Conservation (phyloP, 2,888 invertebrate species). For the Perizoma flavofasciatum region DNA sequence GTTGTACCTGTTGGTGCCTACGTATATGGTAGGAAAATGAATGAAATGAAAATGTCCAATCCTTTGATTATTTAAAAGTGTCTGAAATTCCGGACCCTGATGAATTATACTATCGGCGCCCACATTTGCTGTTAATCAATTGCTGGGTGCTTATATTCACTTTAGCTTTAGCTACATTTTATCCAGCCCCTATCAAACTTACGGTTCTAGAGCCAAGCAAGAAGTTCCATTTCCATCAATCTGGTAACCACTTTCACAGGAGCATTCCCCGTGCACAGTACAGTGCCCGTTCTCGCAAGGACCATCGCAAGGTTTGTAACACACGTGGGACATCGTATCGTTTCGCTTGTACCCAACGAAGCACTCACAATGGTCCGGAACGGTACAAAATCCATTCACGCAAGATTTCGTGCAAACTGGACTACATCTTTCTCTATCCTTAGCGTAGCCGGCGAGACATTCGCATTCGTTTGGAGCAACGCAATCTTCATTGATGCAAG, state of each 20-base stretch:
- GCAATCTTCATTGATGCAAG: slow-evolving; percentile 15
- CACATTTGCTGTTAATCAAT: too few relatives aligned
- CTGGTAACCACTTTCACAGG: slow-evolving; percentile 47
- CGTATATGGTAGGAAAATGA: too few relatives aligned
- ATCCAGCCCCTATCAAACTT: slow-evolving; percentile 40
- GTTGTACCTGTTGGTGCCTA: too few relatives aligned
- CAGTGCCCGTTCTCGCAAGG: slow-evolving; percentile 54
- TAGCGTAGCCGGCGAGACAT: slow-evolving; percentile 24
- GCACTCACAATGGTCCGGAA: slow-evolving; percentile 29
- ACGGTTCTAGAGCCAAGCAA: slow-evolving; percentile 48
- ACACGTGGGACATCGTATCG: slow-evolving; percentile 37
- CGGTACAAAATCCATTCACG: slow-evolving; percentile 24
- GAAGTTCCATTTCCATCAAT: slow-evolving; percentile 41
- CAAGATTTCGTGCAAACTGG: slow-evolving; percentile 19
- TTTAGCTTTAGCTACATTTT: not conserved
- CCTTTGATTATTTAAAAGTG: too few relatives aligned
- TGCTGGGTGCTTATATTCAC: not conserved
- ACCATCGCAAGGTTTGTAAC: slow-evolving; percentile 50
- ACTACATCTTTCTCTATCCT: slow-evolving; percentile 10
- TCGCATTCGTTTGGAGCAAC: slow-evolving; percentile 10
- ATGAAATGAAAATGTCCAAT: too few relatives aligned
- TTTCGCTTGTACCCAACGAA: slow-evolving; percentile 33
- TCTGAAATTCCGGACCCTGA: too few relatives aligned
- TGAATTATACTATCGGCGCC: too few relatives aligned
- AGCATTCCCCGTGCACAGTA: slow-evolving; percentile 48